These are phyloP conservation scores for Lottia gigantea DNA, from an alignment of 2,888 invertebrate species.

Conservation along the genomic window DNA sequence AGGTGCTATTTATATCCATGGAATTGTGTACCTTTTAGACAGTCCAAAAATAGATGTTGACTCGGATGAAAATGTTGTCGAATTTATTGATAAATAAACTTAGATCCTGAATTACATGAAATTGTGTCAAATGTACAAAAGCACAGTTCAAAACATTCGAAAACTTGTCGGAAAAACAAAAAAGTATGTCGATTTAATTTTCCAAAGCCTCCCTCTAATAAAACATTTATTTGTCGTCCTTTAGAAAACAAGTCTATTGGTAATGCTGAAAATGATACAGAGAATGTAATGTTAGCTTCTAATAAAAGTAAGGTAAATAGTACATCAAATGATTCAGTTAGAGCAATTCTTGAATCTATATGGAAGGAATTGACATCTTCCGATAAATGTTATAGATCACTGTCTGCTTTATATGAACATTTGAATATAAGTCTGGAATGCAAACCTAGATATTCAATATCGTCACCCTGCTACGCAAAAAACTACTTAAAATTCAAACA, in stretches of 20 bases:
- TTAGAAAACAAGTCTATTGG: too few species aligned
- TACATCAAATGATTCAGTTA: neutral
- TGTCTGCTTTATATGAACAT: neutral
- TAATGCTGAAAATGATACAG: too few species aligned
- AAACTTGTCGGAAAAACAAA: constrained; percentile 28
- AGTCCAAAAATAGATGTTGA: constrained; percentile 31
- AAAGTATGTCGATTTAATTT: constrained; percentile 28
- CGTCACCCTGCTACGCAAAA: too few species aligned
- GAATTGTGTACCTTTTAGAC: constrained; percentile 35
- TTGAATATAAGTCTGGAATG: constrained; percentile 17
- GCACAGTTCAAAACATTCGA: constrained; percentile 27
- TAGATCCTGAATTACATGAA: constrained; percentile 19
- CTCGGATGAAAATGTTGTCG: constrained; percentile 25
- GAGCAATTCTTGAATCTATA: neutral
- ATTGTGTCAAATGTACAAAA: constrained; percentile 22
- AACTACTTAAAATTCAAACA: too few species aligned
- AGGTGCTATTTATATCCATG: constrained; percentile 42
- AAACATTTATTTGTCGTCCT: constrained; percentile 6
- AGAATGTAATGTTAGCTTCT: neutral
- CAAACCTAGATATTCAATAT: constrained; percentile 29
- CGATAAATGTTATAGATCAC: neutral
- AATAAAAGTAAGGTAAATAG: neutral
- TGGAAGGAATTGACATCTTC: neutral
- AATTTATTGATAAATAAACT: constrained; percentile 26
- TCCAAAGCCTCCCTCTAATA: constrained; percentile 14